phyloP scores from a whole-genome alignment of 2,888 invertebrate species.

The Rhamphomyia laevipes region DNA sequence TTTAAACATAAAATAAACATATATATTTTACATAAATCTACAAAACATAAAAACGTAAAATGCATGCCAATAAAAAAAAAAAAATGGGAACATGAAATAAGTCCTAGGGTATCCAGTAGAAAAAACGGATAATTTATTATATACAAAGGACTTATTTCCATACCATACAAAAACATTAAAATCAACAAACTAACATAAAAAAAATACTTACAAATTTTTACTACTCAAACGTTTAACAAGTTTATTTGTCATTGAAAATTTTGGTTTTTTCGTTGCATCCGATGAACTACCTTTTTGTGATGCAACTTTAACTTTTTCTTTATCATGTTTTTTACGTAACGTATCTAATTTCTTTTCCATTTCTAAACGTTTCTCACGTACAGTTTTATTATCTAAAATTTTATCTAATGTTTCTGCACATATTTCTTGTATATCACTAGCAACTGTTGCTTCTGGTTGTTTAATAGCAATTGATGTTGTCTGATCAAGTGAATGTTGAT shows the following conservation, averaged over 20 bases:
- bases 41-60: too few relatives aligned
- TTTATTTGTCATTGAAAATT: slow-evolving; percentile 62
- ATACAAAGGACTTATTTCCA: too few relatives aligned
- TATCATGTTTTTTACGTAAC: slow-evolving; percentile 69
- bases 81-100: too few relatives aligned
- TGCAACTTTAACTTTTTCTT: slow-evolving; percentile 52
- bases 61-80: too few relatives aligned
- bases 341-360: slow-evolving; percentile 79
- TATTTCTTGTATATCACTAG: slow-evolving; percentile 39
- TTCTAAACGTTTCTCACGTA: slow-evolving; percentile 71
- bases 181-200: neutral
- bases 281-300: slow-evolving; percentile 45
- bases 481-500: slow-evolving; percentile 36
- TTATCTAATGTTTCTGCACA: slow-evolving; percentile 67
- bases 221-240: slow-evolving; percentile 64
- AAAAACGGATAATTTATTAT: too few relatives aligned
- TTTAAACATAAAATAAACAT: too few relatives aligned
- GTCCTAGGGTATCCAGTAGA: too few relatives aligned
- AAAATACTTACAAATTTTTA: slow-evolving; percentile 58
- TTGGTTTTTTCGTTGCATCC: slow-evolving; percentile 51
- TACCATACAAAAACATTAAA: neutral
- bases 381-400: slow-evolving; percentile 67
- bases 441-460: slow-evolving; percentile 27
- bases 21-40: too few relatives aligned
- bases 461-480: slow-evolving; percentile 29